Evolutionary conservation across 2,113 vertebrate species (phyloP), one percentile per base, ranked within the genome.

Genomic region (Isurus oxyrinchus): DNA sequence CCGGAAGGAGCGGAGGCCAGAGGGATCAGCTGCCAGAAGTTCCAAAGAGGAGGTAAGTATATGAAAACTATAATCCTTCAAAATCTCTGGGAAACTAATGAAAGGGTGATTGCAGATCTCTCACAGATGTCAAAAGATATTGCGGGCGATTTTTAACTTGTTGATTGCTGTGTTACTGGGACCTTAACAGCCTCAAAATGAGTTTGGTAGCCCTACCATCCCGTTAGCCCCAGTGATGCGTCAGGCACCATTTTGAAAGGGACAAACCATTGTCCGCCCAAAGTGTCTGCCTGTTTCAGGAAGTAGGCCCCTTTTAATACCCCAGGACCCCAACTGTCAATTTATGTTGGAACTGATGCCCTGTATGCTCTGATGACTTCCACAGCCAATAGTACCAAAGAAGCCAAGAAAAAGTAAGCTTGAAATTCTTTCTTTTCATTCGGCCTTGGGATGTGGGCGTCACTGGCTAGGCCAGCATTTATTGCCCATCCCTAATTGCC

Each of bases 21-120:
- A 72, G 94, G 31, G 94, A 95, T 8, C 94, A 95, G 49, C 63
- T 95, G 3, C 94, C 94, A 72, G 94, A 95, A 53, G 94, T 95
- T 76, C 94, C 94, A 95, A 95, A 95, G 67, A 72, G 94, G 67
- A 76, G 67, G 94, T 55, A 72, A 31, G 94, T 72, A 55, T 53
- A 63, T 66, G 57, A 40, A 94, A 94, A 19, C 21, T 63, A 19
- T 94, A 94, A 63, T 44, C n/a, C 6, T 61, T 91, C 27, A 59
- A 13, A 19, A 13, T 93, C 11, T 21, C 11, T 94, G n/a, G n/a
- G 59, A 94, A 94, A 25, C 5, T 66, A 40, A 40, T 94, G n/a
- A 40, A 94, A 59, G 55, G 19, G 40, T 44, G 81, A 84, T 84
- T 1, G 19, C 1, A n/a, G 13, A 61, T 91, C 57, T 91, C 55